Evolutionary conservation across 2,113 vertebrate genomes (phyloP), one percentile per base, ranked within the genome.

Genomic region (Poeciliopsis retropinna): DNA sequence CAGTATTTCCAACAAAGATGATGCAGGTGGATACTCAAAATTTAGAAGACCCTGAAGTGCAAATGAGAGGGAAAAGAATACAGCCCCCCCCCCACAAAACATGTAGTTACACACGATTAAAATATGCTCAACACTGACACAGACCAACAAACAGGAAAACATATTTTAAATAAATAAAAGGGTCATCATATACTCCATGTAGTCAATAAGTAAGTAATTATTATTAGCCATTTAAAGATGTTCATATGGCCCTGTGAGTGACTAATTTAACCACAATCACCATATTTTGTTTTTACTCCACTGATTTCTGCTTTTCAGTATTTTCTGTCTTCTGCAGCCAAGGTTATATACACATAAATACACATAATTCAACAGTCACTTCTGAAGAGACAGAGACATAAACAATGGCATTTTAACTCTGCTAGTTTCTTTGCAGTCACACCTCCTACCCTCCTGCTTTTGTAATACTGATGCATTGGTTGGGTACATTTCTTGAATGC

Each of bases 261-360:
- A 83, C 51, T 70, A 72, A 64, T 84, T 85, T 82, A 78, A 79
- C 71, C 64, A 31, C 64, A 60, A 78, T 74, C 67, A 71, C 63
- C 64, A 76, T 70, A 51, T 57, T 27, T 29, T 68, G 70, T 76
- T 84, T 44, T 81, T 69, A 57, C 79, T 79, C 72, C 39, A 79
- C 66, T 80, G 90, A 65, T 88, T 95, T 93, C 93, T 95, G 93
- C 94, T 95, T 93, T 92, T 87, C 12, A 4, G 60, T 80, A 82
- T 79, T 72, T 88, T 93, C 92, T 93, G 95, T 92, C 84, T 92
- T 93, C 94, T 80, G 93, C 93, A 94, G 87, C 93, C 93, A 94
- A 95, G 91, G 95, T 96, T 96, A 31, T 31, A 31, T 31, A 31
- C 30, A 31, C 30, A 31, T 31, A 31, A 31, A 31, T 96, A 96